Percentiles rank a stretch among this genome's conserved stretches.
These are phyloP conservation scores for Galaxias olidus DNA, from an alignment of 2,797 vertebrate genomes.

Conservation along the genomic window DNA sequence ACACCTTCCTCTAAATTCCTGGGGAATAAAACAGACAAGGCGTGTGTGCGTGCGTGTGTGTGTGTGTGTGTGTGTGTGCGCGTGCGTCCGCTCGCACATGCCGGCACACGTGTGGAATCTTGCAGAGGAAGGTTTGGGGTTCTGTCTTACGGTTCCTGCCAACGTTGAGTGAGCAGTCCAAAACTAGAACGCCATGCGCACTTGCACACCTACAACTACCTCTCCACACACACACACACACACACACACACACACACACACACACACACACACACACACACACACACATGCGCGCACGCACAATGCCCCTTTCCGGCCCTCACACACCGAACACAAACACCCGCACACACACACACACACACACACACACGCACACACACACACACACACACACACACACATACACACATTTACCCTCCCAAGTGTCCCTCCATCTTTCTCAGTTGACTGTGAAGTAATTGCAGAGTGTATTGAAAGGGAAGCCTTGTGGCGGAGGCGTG, in stretches of 20 bases:
- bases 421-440: constrained; percentile 54
- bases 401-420: constrained; percentile 43
- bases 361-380: constrained; percentile 24
- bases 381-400: constrained; percentile 6
- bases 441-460: constrained; percentile 70
- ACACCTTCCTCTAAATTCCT: constrained; percentile 73
- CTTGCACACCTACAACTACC: no score
- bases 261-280: background rate
- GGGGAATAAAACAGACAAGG: constrained; percentile 60
- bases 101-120: constrained; percentile 61
- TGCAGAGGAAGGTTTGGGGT: constrained; percentile 41
- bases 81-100: constrained; percentile 53
- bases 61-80: constrained; percentile 12
- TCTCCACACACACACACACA: background rate
- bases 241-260: background rate
- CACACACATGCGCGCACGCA: constrained; percentile 6
- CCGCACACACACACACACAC: constrained; percentile 13
- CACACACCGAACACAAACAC: constrained; percentile 46
- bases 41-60: constrained; percentile 6
- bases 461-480: constrained; percentile 64
- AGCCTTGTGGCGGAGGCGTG: constrained; percentile 58
- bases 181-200: background rate
- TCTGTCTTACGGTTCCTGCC: constrained; percentile 50
- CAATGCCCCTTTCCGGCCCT: constrained; percentile 13
- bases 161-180: constrained; percentile 43